phyloP scores from a whole-genome alignment of 2,113 vertebrate species.

The Gallinago media region DNA sequence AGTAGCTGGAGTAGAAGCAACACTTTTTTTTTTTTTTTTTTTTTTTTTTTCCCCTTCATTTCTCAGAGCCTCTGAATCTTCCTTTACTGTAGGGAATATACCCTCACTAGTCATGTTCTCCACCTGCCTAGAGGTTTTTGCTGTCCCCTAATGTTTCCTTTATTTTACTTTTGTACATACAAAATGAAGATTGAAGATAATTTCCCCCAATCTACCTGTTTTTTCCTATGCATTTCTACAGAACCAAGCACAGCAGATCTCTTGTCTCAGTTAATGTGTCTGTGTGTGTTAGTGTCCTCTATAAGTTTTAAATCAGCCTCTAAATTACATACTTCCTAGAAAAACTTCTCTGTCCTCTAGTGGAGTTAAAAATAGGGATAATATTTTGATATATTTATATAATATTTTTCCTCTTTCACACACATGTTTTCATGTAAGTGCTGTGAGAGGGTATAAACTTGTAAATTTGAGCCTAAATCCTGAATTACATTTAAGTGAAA shows the following conservation, averaged over 20 bases:
- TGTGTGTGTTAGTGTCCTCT: not conserved
- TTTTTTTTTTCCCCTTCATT: not conserved
- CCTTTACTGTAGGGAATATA: not conserved
- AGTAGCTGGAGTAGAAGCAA: not conserved
- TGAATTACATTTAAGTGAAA: not conserved
- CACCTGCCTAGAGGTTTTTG: not conserved
- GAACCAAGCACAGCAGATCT: not conserved
- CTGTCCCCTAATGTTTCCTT: not conserved
- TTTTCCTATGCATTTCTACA: not conserved
- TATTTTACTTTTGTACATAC: not conserved
- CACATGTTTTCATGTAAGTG: not conserved
- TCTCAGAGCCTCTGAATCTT: not conserved
- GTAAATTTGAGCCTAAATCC: not conserved
- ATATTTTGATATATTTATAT: not conserved
- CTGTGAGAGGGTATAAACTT: not conserved
- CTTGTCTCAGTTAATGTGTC: not conserved
- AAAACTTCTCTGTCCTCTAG: not conserved
- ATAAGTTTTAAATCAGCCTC: not conserved
- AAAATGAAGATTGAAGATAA: not conserved
- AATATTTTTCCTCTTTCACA: not conserved
- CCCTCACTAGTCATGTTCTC: not conserved
- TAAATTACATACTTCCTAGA: not conserved
- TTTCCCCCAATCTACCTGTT: fast-evolving
- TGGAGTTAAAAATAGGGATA: not conserved
- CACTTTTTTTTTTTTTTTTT: not conserved